Conservation (phyloP, 2,113 vertebrate species). For the Scalopus aquaticus region DNA sequence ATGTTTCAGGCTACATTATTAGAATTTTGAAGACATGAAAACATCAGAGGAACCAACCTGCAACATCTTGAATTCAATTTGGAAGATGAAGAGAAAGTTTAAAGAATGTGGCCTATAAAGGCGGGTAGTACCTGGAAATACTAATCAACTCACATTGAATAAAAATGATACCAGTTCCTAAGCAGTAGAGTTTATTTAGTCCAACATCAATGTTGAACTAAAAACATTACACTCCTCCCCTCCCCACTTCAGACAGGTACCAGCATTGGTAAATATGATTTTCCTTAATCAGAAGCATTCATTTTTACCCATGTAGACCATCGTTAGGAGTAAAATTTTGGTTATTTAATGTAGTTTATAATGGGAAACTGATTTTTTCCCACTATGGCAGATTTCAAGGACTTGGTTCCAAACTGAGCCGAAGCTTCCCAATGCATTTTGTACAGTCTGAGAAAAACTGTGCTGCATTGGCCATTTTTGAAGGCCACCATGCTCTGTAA, state of each 20-base stretch:
- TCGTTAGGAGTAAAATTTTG: constrained; percentile 84
- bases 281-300: constrained; percentile 84
- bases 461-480: constrained; percentile 84
- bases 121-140: constrained; percentile 83
- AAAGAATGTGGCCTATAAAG: constrained; percentile 86
- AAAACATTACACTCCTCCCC: constrained; percentile 78
- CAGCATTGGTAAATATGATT: constrained; percentile 87
- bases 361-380: constrained; percentile 88
- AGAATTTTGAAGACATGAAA: constrained; percentile 87
- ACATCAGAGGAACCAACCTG: constrained; percentile 81
- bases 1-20: constrained; percentile 82
- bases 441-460: constrained; percentile 85
- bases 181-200: constrained; percentile 81
- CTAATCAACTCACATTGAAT: constrained; percentile 80
- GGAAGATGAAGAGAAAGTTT: constrained; percentile 85
- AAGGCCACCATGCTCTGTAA: constrained; percentile 92
- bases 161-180: constrained; percentile 85
- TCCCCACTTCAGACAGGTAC: constrained; percentile 82
- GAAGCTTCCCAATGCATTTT: constrained; percentile 88
- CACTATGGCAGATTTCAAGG: constrained; percentile 90
- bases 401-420: constrained; percentile 92
- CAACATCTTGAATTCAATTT: constrained; percentile 81
- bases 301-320: constrained; percentile 84
- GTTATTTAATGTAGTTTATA: constrained; percentile 89
- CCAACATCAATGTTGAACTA: constrained; percentile 85